phyloP scores from a whole-genome alignment of 2,888 invertebrate genomes.

The Calameuta idolon region DNA sequence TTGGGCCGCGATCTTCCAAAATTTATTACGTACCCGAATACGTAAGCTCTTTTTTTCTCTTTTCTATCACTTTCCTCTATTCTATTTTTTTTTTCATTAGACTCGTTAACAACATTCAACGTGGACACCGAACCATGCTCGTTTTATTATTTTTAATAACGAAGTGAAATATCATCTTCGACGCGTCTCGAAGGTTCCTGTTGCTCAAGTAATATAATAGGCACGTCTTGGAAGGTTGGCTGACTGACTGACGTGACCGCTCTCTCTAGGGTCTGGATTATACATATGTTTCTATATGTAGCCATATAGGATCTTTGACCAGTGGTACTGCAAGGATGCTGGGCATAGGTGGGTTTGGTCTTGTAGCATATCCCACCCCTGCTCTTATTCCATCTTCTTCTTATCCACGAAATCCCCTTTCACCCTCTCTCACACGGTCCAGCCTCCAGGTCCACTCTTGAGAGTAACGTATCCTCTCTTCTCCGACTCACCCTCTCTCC shows the following conservation, averaged over 20 bases:
- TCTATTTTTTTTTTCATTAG: background rate
- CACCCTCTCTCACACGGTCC: constrained; percentile 36
- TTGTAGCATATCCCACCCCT: constrained; percentile 9
- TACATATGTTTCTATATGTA: background rate
- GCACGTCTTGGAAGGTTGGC: constrained; percentile 24
- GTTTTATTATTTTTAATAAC: background rate
- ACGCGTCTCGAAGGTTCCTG: background rate
- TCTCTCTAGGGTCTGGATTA: background rate
- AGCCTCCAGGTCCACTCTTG: constrained; percentile 46
- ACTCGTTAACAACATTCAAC: background rate
- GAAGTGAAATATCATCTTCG: background rate
- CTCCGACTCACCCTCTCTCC: constrained; percentile 8
- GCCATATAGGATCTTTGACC: background rate
- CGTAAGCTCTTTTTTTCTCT: background rate
- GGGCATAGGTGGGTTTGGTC: background rate
- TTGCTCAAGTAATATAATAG: constrained; percentile 35
- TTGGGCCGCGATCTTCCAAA: constrained; percentile 53
- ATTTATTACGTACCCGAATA: constrained; percentile 31
- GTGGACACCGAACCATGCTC: background rate
- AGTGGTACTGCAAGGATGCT: background rate
- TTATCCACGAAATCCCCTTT: constrained; percentile 37
- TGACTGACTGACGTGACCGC: background rate
- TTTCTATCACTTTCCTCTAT: background rate
- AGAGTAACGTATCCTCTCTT: constrained; percentile 43
- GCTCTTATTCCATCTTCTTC: constrained; percentile 45